A percentile compares a stretch with the other conserved stretches of the same genome.
Evolutionary conservation across 2,888 invertebrate species (phyloP).

Genomic region (Choreutis nemorana): DNA sequence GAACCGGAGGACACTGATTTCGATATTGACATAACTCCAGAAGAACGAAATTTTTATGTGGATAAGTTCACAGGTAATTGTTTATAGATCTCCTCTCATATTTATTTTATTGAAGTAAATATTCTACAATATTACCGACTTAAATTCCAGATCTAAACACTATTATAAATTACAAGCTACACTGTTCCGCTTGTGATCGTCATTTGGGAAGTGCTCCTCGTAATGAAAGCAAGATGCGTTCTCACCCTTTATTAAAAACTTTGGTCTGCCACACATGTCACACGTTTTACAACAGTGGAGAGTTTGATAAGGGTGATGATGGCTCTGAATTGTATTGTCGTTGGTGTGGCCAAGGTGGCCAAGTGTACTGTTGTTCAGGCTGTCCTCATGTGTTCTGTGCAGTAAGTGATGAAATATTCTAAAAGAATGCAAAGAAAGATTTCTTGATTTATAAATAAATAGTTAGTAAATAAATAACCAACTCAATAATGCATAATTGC

Average conservation of each 20-base stretch:
- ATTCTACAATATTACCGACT: background rate
- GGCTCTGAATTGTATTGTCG: slow-evolving; percentile 84
- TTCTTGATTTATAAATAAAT: too few relatives aligned
- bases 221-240: slow-evolving; percentile 69
- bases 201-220: slow-evolving; percentile 77
- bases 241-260: slow-evolving; percentile 77
- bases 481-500: too few relatives aligned
- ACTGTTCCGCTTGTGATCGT: slow-evolving; percentile 78
- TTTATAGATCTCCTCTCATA: background rate
- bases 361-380: slow-evolving; percentile 80
- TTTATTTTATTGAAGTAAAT: background rate
- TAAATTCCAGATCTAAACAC: slow-evolving; percentile 61
- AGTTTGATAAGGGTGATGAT: slow-evolving; percentile 84
- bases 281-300: slow-evolving; percentile 81
- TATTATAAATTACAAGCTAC: slow-evolving; percentile 68
- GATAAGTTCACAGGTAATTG: slow-evolving; percentile 49
- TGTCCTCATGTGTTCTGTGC: slow-evolving; percentile 80
- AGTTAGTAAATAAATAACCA: too few relatives aligned
- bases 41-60: slow-evolving; percentile 59
- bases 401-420: slow-evolving; percentile 34
- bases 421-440: too few relatives aligned
- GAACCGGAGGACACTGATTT: slow-evolving; percentile 55
- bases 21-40: slow-evolving; percentile 58
- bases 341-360: slow-evolving; percentile 84
- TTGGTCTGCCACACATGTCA: slow-evolving; percentile 76